Base-by-base conservation (phyloP, 2,797 vertebrate species). In the Rhadinocentrus ornatus region DNA sequence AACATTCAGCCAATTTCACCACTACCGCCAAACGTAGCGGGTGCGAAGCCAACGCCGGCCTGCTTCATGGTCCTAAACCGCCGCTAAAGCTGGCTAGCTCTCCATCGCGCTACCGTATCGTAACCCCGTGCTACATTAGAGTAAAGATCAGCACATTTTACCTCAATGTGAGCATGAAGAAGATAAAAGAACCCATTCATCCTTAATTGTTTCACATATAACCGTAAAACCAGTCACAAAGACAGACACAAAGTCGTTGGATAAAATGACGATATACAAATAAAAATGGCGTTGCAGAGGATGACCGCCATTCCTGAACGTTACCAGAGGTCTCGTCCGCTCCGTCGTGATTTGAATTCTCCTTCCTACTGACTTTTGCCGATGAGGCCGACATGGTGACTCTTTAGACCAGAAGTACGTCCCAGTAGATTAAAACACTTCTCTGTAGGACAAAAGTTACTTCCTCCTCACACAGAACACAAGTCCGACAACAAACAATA, bases 261-360 rank as follows among this genome's bases (percentile, higher is more conserved):
- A 81, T 73, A 84, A 77, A 79, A 86, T 58, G 80, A 81, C 60
- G 75, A 79, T 71, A 84, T 92, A 88, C 89, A 89, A 86, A 89
- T 88, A 86, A 93, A 95, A 93, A 94, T 94, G 94, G 94, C 94
- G 94, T 90, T 91, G 91, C 58, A 78, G 68, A 53, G 81, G 78
- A 91, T 74, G 93, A 94, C 86, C 93, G 93, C 91, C 91, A 91
- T 91, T 89, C 81, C 77, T 77, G 65, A 56, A 82, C 77, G 88
- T 94, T 93, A 98, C 97, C 97, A 91, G 97, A 98, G 95, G 96
- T 97, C 94, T 98, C 96, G 90, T 98, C 96, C 90, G 96, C 96
- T 93, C 95, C 96, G 93, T 97, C 97, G 93, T 98, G 97, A 93
- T 98, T 98, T 87, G 97, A 98, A 94, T 98, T 98, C 93, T 97